Percentiles rank a stretch among this genome's conserved stretches.
These are phyloP conservation scores for Phlogophora meticulosa DNA, from an alignment of 2,888 invertebrate species.

Conservation along the genomic window DNA sequence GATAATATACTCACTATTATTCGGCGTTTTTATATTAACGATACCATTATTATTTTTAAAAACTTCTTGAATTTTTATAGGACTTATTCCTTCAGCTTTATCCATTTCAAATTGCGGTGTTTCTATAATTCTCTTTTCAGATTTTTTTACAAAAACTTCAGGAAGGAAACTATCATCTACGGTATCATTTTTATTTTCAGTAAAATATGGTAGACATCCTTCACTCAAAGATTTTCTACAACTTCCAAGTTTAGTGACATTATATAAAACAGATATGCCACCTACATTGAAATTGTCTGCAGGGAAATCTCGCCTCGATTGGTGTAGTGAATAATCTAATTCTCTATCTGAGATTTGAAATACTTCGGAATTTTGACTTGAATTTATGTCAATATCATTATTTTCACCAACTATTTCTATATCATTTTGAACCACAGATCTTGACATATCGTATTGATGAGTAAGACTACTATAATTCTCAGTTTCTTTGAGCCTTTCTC, in stretches of 20 bases:
- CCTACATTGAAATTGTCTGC: slow-evolving; percentile 72
- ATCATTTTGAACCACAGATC: slow-evolving; percentile 10
- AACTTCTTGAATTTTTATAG: slow-evolving; percentile 29
- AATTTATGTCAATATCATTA: slow-evolving; percentile 56
- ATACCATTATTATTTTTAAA: slow-evolving; percentile 41
- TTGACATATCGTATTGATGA: slow-evolving; percentile 5
- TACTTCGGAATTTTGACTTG: slow-evolving; percentile 75
- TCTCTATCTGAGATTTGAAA: slow-evolving; percentile 91
- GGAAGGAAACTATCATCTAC: slow-evolving; percentile 49
- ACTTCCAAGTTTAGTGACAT: slow-evolving; percentile 57
- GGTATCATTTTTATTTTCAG: slow-evolving; percentile 24
- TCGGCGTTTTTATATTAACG: slow-evolving; percentile 77
- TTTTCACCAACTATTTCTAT: slow-evolving; percentile 32
- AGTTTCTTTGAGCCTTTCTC: not conserved
- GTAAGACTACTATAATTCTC: not conserved
- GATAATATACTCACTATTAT: slow-evolving; percentile 84
- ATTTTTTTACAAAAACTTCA: slow-evolving; percentile 51
- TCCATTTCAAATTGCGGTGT: not conserved
- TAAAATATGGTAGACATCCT: slow-evolving; percentile 26
- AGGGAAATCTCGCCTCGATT: slow-evolving; percentile 71
- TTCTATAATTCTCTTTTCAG: slow-evolving; percentile 8
- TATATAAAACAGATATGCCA: slow-evolving; percentile 73
- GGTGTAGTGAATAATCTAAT: slow-evolving; percentile 92
- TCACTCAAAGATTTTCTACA: slow-evolving; percentile 46
- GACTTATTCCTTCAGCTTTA: slow-evolving; percentile 13